phyloP scores from a whole-genome alignment of 2,797 vertebrate genomes.

The Tokudaia muenninki region DNA sequence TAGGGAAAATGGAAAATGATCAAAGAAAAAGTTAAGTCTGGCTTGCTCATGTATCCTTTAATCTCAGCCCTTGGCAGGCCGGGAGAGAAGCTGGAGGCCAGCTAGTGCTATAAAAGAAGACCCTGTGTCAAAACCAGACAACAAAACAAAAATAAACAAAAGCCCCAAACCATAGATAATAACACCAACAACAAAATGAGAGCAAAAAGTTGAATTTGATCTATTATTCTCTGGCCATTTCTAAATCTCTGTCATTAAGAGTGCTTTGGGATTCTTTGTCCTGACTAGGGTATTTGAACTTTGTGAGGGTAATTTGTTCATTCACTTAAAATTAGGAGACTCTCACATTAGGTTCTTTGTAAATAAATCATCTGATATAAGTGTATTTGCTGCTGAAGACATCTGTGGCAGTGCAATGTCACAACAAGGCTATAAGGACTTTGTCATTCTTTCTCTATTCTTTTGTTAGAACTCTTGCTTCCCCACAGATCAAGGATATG shows the following conservation, averaged over 20 bases:
- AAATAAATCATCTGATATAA: slow-evolving; percentile 39
- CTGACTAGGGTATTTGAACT: neutral
- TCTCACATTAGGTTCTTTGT: slow-evolving; percentile 31
- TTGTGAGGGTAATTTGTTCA: slow-evolving; percentile 33
- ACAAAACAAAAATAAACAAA: neutral
- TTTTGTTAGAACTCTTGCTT: slow-evolving; percentile 40
- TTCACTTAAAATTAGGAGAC: slow-evolving; percentile 55
- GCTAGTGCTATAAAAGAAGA: neutral
- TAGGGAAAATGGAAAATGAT: slow-evolving; percentile 17
- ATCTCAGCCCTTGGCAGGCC: neutral
- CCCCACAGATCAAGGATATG: neutral
- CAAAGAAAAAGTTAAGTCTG: neutral
- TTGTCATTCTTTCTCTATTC: slow-evolving; percentile 20
- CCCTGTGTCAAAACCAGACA: neutral
- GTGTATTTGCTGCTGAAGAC: slow-evolving; percentile 20
- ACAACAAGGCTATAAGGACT: slow-evolving; percentile 34
- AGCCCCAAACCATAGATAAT: neutral
- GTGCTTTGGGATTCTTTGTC: neutral
- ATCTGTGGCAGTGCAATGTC: neutral
- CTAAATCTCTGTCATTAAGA: slow-evolving; percentile 21
- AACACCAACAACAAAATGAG: neutral
- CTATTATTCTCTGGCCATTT: neutral
- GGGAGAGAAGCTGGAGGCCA: neutral
- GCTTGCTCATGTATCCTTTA: neutral
- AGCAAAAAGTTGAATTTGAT: slow-evolving; percentile 18